phyloP scores from a whole-genome alignment of 2,797 vertebrate species.

The Acanthiza pusilla region DNA sequence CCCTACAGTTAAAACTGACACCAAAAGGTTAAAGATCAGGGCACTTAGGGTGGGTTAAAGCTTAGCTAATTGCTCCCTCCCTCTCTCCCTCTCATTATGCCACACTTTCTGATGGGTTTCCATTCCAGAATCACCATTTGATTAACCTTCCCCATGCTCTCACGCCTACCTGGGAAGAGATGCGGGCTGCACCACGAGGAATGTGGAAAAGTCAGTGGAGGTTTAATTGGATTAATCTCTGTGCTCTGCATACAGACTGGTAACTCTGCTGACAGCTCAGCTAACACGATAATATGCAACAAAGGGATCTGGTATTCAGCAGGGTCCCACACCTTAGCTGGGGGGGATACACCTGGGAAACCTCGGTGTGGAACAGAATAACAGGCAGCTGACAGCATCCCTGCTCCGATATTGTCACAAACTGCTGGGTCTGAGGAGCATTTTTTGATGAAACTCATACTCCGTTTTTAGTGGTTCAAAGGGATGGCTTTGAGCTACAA shows the following conservation, averaged over 20 bases:
- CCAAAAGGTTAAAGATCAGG: background rate
- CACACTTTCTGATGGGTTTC: background rate
- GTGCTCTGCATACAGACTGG: slow-evolving; percentile 32
- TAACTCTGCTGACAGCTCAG: slow-evolving; percentile 72
- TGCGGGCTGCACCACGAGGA: slow-evolving; percentile 45
- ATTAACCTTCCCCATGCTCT: background rate
- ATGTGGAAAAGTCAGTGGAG: slow-evolving; percentile 73
- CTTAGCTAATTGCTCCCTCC: background rate
- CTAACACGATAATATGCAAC: slow-evolving; percentile 64
- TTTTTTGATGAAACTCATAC: slow-evolving; percentile 43
- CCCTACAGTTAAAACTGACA: background rate
- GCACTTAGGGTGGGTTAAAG: background rate
- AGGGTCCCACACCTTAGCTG: slow-evolving; percentile 71
- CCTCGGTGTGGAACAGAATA: slow-evolving; percentile 51
- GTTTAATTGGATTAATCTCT: slow-evolving; percentile 79
- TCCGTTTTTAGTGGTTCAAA: slow-evolving; percentile 45
- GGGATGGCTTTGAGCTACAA: slow-evolving; percentile 41
- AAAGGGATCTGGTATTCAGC: slow-evolving; percentile 67
- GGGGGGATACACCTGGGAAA: slow-evolving; percentile 79
- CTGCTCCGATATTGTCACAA: slow-evolving; percentile 59
- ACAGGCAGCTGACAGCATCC: slow-evolving; percentile 64
- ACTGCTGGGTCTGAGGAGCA: background rate
- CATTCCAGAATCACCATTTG: background rate
- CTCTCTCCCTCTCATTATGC: slow-evolving; percentile 15
- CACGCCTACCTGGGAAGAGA: background rate